Conservation (phyloP, 2,113 vertebrate genomes). For the Ceratotherium simum region DNA sequence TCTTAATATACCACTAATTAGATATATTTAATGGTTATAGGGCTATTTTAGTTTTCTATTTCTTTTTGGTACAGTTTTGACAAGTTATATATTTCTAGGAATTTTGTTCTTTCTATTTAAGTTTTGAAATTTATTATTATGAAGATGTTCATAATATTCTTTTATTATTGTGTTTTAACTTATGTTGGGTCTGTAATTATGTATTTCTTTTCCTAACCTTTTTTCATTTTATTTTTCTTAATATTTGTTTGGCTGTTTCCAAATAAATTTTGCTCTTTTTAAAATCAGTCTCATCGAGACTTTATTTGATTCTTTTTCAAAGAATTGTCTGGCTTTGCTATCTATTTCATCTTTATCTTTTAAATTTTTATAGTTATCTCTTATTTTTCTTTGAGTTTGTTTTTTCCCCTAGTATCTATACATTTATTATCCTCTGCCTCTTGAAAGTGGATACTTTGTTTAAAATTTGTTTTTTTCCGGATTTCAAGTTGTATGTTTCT, state of each 20-base stretch:
- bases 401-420: neutral
- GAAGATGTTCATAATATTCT: neutral
- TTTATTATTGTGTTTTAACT: neutral
- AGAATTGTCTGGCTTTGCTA: neutral
- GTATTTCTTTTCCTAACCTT: neutral
- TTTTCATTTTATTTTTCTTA: neutral
- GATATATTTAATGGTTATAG: neutral
- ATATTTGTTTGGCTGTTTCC: neutral
- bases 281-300: neutral
- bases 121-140: conserved; percentile 13
- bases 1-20: neutral
- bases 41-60: conserved; percentile 47
- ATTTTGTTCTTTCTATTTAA: conserved; percentile 11
- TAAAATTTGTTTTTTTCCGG: neutral
- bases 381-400: neutral
- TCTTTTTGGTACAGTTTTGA: conserved; percentile 41
- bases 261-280: neutral
- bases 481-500: conserved; percentile 7
- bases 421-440: neutral
- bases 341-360: neutral
- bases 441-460: neutral
- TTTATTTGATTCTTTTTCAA: neutral
- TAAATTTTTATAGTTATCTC: neutral
- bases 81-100: neutral
- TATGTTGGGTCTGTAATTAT: neutral